Percentiles rank a stretch among this genome's conserved stretches.
Evolutionary conservation across 2,888 invertebrate species (phyloP).

Genomic region (Drosophila conformis): DNA sequence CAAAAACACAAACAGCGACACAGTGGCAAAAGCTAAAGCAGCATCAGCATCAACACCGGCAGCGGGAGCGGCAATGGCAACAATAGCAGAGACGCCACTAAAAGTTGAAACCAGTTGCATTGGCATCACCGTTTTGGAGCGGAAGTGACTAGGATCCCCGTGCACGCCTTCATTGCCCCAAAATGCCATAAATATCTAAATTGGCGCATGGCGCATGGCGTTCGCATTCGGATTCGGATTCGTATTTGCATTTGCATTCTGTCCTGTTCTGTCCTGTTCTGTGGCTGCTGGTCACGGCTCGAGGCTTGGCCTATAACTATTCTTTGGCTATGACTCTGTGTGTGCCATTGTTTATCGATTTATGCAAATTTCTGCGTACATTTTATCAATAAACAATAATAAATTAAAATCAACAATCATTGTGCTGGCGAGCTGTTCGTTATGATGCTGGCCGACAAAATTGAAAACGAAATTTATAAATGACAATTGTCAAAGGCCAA

Average conservation of each 20-base stretch:
- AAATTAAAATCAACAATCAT: conserved; percentile 75
- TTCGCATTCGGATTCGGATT: conserved; percentile 24
- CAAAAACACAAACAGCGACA: conserved; percentile 54
- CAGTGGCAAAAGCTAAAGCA: background rate
- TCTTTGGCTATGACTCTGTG: conserved; percentile 14
- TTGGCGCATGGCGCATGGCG: conserved; percentile 38
- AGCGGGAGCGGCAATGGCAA: background rate
- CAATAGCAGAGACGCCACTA: conserved; percentile 24
- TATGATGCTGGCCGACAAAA: conserved; percentile 41
- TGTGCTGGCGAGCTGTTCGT: conserved; percentile 27
- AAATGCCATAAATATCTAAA: conserved; percentile 77
- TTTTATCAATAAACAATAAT: conserved; percentile 80
- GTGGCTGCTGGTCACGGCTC: conserved; percentile 24
- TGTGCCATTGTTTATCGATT: conserved; percentile 73
- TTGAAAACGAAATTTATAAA: conserved; percentile 74
- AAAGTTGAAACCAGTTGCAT: conserved; percentile 49
- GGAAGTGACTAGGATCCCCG: conserved; percentile 41
- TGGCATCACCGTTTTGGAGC: conserved; percentile 38
- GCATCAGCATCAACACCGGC: background rate
- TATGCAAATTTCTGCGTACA: conserved; percentile 69
- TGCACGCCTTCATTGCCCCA: conserved; percentile 18
- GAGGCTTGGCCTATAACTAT: background rate
- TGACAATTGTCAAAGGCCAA: conserved; percentile 62
- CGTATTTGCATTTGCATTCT: conserved; percentile 16
- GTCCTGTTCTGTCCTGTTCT: conserved; percentile 7